Evolutionary conservation across 2,113 vertebrate genomes (phyloP).

Genomic region (Alectura lathami): DNA sequence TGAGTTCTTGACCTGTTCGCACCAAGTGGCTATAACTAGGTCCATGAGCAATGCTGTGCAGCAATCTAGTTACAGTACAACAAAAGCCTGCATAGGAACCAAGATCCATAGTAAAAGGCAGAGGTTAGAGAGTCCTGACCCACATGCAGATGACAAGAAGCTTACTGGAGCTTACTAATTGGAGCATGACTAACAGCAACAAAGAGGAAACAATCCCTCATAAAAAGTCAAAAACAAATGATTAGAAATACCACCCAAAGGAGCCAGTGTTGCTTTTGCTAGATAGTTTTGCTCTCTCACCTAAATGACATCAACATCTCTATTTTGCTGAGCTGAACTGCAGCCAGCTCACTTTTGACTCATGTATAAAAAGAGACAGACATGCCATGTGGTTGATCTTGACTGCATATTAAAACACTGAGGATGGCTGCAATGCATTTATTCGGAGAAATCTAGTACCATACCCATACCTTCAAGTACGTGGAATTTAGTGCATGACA

Average conservation of each 20-base stretch:
- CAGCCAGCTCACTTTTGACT: background rate
- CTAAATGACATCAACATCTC: background rate
- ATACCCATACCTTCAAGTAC: background rate
- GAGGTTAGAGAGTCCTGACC: background rate
- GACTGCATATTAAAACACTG: background rate
- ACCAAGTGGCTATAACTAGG: background rate
- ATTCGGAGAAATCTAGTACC: background rate
- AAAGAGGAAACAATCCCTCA: background rate
- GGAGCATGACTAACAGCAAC: background rate
- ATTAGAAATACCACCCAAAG: background rate
- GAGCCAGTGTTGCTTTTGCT: background rate
- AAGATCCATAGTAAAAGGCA: background rate
- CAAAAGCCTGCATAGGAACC: background rate
- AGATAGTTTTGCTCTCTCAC: background rate
- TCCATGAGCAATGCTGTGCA: background rate
- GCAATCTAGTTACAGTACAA: background rate
- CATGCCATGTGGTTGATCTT: background rate
- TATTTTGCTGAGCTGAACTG: background rate
- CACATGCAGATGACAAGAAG: background rate
- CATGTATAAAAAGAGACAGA: background rate
- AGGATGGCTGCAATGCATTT: accelerated
- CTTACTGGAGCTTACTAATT: background rate
- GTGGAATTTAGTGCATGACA: background rate
- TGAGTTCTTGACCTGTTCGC: accelerated
- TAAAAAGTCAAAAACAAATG: background rate